A percentile compares a stretch with the other conserved stretches of the same genome.
These are phyloP conservation scores for Alloscopus bannaensis DNA, from an alignment of 2,888 invertebrate species.

Conservation along the genomic window DNA sequence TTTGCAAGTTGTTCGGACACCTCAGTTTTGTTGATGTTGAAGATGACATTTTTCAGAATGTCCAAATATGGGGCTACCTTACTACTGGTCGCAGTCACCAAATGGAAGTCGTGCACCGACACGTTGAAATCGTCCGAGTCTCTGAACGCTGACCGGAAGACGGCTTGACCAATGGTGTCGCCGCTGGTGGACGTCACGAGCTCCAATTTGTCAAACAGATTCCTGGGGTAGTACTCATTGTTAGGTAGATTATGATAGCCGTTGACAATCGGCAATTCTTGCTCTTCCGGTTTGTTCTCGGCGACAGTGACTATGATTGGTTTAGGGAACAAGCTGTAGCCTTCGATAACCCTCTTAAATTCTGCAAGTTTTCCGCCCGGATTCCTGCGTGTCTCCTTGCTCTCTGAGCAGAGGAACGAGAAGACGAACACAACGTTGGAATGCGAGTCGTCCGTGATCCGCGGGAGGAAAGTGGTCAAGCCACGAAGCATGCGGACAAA, in stretches of 20 bases:
- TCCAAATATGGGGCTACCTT: conserved; percentile 38
- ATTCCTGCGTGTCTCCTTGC: neutral
- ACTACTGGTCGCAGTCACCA: conserved; percentile 14
- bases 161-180: conserved; percentile 50
- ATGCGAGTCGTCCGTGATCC: conserved; percentile 45
- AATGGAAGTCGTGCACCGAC: neutral
- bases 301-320: conserved; percentile 55
- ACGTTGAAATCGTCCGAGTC: conserved; percentile 27
- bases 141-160: conserved; percentile 41
- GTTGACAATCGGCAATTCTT: conserved; percentile 51
- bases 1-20: conserved; percentile 28
- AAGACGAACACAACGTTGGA: conserved; percentile 65
- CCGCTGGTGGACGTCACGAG: conserved; percentile 20
- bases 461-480: conserved; percentile 38
- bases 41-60: conserved; percentile 9
- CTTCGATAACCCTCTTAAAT: conserved; percentile 46
- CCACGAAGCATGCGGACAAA: conserved; percentile 65
- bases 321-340: conserved; percentile 41
- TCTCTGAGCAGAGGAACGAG: conserved; percentile 50
- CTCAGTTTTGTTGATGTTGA: conserved; percentile 25
- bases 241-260: conserved; percentile 61
- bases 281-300: conserved; percentile 54
- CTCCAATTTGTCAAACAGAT: conserved; percentile 60
- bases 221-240: conserved; percentile 55
- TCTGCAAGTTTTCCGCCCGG: conserved; percentile 10